Percentiles rank a stretch among this genome's conserved stretches.
Conservation (phyloP, 2,113 vertebrate species). For the Prionailurus bengalensis region DNA sequence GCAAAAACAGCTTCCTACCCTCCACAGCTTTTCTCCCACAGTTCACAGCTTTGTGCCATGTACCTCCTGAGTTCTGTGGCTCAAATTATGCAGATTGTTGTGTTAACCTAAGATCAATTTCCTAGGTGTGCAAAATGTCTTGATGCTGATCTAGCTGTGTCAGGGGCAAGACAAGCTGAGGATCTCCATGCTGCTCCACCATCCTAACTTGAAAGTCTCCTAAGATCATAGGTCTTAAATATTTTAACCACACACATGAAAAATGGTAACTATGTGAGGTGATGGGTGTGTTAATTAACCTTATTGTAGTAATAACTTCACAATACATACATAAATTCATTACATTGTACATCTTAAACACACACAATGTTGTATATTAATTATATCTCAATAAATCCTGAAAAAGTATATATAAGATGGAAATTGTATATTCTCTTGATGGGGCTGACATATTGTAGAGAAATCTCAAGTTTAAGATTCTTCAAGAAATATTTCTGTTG, state of each 20-base stretch:
- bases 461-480: not conserved
- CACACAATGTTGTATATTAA: not conserved
- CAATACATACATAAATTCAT: not conserved
- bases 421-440: not conserved
- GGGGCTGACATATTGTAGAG: not conserved
- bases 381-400: not conserved
- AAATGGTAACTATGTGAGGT: not conserved
- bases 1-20: no score
- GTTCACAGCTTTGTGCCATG: no score
- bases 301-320: not conserved
- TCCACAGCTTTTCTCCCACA: no score
- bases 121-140: no score
- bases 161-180: no score
- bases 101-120: no score
- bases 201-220: no score
- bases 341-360: not conserved
- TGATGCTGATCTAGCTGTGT: no score
- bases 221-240: not conserved
- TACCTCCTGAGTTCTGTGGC: no score
- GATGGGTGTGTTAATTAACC: not conserved
- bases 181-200: no score
- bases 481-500: constrained; percentile 32
- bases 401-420: not conserved
- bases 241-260: not conserved
- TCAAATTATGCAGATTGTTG: no score